A percentile compares a stretch with the other conserved stretches of the same genome.
Evolutionary conservation across 1,140 invertebrate species (phyloP).

Genomic region (Littorina saxatilis): DNA sequence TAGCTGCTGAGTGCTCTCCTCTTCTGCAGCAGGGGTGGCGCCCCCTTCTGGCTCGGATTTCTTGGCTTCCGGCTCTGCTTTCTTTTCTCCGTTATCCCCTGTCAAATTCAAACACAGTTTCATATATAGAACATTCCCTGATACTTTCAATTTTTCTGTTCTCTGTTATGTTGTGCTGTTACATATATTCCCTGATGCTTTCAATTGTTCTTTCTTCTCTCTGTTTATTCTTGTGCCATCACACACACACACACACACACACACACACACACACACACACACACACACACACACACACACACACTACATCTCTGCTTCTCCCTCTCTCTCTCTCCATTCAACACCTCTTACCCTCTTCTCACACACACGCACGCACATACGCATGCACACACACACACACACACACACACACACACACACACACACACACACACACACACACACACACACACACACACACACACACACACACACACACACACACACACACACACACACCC

Average conservation of each 20-base stretch:
- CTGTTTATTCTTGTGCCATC: too few species aligned
- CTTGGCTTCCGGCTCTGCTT: slow-evolving; percentile 26
- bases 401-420: background rate
- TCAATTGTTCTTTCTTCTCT: too few species aligned
- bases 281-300: too few species aligned
- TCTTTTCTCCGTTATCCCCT: background rate
- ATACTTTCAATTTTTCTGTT: too few species aligned
- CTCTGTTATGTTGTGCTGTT: too few species aligned
- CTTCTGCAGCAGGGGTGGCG: slow-evolving; percentile 10
- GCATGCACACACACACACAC: background rate
- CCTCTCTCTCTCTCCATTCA: too few species aligned
- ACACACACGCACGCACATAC: background rate
- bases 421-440: background rate
- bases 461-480: background rate
- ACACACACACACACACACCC: background rate
- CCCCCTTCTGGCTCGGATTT: slow-evolving; percentile 21
- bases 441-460: background rate
- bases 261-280: too few species aligned
- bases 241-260: too few species aligned
- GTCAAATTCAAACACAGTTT: slow-evolving; percentile 36
- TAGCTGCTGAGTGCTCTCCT: slow-evolving; percentile 24
- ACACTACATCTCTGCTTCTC: too few species aligned
- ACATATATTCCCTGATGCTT: too few species aligned
- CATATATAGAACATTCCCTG: too few species aligned
- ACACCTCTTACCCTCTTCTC: too few species aligned